Base-by-base conservation (phyloP, 92 coral and sea anemone genomes). In the Epizoanthus illoricatus region DNA sequence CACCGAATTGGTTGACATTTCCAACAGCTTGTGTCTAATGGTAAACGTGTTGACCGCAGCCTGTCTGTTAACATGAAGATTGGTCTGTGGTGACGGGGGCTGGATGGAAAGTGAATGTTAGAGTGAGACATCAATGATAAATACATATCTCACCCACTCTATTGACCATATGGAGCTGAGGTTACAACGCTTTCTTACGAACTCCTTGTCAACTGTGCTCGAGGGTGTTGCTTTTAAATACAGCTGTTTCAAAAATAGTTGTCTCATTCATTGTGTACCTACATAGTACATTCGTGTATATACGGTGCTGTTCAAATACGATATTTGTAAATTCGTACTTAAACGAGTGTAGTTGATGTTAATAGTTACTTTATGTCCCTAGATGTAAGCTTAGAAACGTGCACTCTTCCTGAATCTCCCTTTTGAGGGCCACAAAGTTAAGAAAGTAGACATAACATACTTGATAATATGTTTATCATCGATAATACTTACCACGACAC, bases 1-100 rank as follows among this genome's bases (percentile, higher is more conserved):
- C 67, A 97, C 99, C 59, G 99, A 97, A 80, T 97, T 97, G 19
- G 92, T 94, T 41, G 94, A 94, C 85, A 97, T 94, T 88, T 97
- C 99, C 84, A 97, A 71, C 71, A 94, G 83, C 65, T 94, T 94
- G 89, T 97, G 99, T 43, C 95, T 86, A 17, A 97, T 89, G 12
- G 99, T 97, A 81, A 94, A 97, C 5, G 99, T 97, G 75, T 92
- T 92, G 4, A 97, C 98, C 0, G 92, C 92, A 19, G 81, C 88
- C 69, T 88, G 92, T 40, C 92, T 85, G 81, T 89, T 90, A 19
- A 86, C 93, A 62, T 89, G 98, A 8, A 94, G 84, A 15, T 88
- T 84, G 54, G 91, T 84, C 39, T 91, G 91, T 18, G 93, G 95
- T 5, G 98, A 91, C 7, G 93, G 96, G 24, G 98, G 94, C 99